Conservation (phyloP, 2,113 vertebrate genomes). For the Formicarius rufipectus region DNA sequence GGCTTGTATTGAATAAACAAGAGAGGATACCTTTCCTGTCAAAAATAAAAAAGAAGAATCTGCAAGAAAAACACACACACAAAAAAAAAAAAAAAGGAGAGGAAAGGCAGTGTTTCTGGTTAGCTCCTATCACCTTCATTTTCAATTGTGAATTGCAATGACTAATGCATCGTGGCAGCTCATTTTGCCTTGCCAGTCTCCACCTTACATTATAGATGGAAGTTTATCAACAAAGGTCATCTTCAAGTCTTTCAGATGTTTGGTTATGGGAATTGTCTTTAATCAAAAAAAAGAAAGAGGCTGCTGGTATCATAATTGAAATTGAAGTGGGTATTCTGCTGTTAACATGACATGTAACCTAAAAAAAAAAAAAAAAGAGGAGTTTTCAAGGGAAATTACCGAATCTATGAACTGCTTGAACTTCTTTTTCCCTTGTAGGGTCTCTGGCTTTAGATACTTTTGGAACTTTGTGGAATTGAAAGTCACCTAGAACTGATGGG, state of each 20-base stretch:
- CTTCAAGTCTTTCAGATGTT: neutral
- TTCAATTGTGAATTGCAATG: neutral
- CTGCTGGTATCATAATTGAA: neutral
- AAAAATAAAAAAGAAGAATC: neutral
- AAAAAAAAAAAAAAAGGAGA: too few species aligned
- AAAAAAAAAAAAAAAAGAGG: neutral
- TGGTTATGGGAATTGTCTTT: neutral
- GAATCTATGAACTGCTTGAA: neutral
- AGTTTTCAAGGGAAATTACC: neutral
- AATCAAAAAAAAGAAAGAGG: neutral
- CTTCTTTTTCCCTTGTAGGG: neutral
- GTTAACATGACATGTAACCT: neutral
- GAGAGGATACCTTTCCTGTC: neutral
- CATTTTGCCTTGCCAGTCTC: neutral
- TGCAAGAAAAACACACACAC: neutral
- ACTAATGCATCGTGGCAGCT: neutral
- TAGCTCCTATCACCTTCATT: neutral
- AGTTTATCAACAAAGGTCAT: slow-evolving; percentile 11
- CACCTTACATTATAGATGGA: neutral
- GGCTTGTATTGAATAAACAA: neutral
- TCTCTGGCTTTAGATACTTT: neutral
- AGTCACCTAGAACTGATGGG: neutral
- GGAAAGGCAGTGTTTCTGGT: neutral
- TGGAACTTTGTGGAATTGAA: neutral
- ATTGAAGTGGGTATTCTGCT: neutral